Base-by-base conservation (phyloP, 2,113 vertebrate genomes). In the Emydocephalus ijimae region DNA sequence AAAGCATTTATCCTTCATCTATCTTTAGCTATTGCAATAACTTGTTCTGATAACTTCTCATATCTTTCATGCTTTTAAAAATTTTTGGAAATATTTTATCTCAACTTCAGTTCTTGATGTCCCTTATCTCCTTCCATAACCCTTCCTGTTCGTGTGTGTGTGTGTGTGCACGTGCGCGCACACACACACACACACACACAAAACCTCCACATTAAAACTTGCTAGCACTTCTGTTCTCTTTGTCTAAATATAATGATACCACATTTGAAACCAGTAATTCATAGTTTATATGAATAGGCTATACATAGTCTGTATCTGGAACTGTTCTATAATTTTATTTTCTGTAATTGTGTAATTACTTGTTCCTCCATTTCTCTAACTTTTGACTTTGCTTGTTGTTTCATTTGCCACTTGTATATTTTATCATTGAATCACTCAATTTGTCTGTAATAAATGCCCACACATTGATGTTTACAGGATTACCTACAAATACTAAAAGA, bases 81-180 rank as follows among this genome's bases (percentile, higher is more conserved):
- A n/a, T 64, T n/a, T 50, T 64, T 64, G 26, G 61, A 11, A n/a
- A 64, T 64, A 64, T 29, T 29, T 64, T 64, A n/a, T n/a, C 26
- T 14, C 61, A 26, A 14, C 26, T 64, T 64, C 61, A 64, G 26
- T n/a, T 64, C 29, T 64, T 64, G 61, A 64, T 64, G 26, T n/a
- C 61, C n/a, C 61, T 64, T 64, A 64, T 29, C 29, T 69, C 61
- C 12, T n/a, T 69, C 61, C 26, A 14, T 69, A 69, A 69, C n/a
- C 29, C 11, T 29, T 69, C 61, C 61, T 69, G 29, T 69, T 69
- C 29, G 50, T 52, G 50, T 52, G 50, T 52, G 11, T 11, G 50
- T 1, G 10, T 52, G 7, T 1, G 48, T 1, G 48, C 8, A 1
- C 9, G 8, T 50, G 48, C 1, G 48, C 1, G 48, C 7, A 7